phyloP scores from a whole-genome alignment of 2,888 invertebrate genomes.

The Merodon equestris region DNA sequence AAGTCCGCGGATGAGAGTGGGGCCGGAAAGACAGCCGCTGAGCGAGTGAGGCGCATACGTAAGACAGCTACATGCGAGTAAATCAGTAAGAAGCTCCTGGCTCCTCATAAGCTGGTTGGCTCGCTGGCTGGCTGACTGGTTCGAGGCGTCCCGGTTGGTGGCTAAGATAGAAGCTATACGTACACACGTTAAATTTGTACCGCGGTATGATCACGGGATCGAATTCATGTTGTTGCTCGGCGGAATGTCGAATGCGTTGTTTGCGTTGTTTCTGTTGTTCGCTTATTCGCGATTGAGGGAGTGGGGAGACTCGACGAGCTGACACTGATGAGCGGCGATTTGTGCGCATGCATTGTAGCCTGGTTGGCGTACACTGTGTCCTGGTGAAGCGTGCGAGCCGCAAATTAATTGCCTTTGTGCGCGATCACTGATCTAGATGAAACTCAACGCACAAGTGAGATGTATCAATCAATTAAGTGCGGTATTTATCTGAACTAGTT shows the following conservation, averaged over 20 bases:
- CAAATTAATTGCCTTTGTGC: constrained; percentile 42
- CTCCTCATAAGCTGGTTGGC: constrained; percentile 18
- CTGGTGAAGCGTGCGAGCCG: constrained; percentile 37
- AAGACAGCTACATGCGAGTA: constrained; percentile 39
- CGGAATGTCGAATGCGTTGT: constrained; percentile 57
- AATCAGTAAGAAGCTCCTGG: constrained; percentile 54
- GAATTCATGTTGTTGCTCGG: constrained; percentile 45
- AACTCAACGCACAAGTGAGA: constrained; percentile 48
- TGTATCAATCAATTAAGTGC: constrained; percentile 48
- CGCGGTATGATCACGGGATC: constrained; percentile 40
- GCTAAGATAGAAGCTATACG: constrained; percentile 44
- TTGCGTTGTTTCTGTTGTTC: constrained; percentile 2
- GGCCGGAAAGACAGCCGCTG: constrained; percentile 59
- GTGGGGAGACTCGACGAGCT: constrained; percentile 18
- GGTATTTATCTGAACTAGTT: constrained; percentile 27
- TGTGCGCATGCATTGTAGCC: neutral
- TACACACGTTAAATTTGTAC: constrained; percentile 55
- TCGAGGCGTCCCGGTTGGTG: constrained; percentile 41
- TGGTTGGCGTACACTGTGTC: constrained; percentile 11
- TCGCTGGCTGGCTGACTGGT: constrained; percentile 20
- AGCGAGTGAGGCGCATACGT: constrained; percentile 41
- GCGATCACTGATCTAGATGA: constrained; percentile 27
- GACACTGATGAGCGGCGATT: constrained; percentile 33
- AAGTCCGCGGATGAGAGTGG: constrained; percentile 22
- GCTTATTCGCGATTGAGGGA: neutral